Base-by-base conservation (phyloP, 2,113 vertebrate species). In the Ginglymostoma cirratum region DNA sequence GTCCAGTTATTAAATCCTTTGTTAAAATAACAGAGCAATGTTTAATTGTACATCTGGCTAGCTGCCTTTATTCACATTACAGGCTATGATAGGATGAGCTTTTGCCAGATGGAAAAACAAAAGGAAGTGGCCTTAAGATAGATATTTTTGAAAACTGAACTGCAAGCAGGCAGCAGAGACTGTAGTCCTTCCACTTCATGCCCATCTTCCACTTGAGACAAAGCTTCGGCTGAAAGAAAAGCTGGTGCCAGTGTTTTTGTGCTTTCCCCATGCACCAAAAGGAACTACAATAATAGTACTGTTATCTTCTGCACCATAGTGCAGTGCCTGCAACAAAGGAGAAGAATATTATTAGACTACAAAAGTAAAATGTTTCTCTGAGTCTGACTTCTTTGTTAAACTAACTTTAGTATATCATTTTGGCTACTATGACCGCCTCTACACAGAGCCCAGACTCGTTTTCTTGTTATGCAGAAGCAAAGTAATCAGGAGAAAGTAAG, bases 171-270 rank as follows among this genome's bases (percentile, higher is more conserved):
- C 93, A 66, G 45, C 96, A 96, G 96, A 95, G 96, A 87, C 95
- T 96, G 96, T 21, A 96, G 96, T 97, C 10, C 34, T n/a, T 67
- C 69, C 19, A 19, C 3, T 48, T 98, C 97, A 99, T 0, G 99
- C 99, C 98, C 98, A 99, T 96, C 99, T 98, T 52, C 99, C 98
- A 0, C 99, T 99, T 93, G 99, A 99, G 96, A 98, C 98, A 5
- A 99, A 98, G 92, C 98, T 98, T 96, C 99, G 98, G 97, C 99
- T 99, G 98, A 99, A 99, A 61, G 99, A 99, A 97, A 99, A 99
- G 97, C 96, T 98, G 34, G 98, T 34, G 93, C 98, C 98, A 0
- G 98, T 97, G 6, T 96, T 98, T 97, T 98, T 98, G 96, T 99
- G 98, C 96, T 98, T 99, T 66, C 99, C 99, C 99, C 99, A 99